Evolutionary conservation across 2,888 invertebrate genomes (phyloP).

Genomic region (Plebejus argus): DNA sequence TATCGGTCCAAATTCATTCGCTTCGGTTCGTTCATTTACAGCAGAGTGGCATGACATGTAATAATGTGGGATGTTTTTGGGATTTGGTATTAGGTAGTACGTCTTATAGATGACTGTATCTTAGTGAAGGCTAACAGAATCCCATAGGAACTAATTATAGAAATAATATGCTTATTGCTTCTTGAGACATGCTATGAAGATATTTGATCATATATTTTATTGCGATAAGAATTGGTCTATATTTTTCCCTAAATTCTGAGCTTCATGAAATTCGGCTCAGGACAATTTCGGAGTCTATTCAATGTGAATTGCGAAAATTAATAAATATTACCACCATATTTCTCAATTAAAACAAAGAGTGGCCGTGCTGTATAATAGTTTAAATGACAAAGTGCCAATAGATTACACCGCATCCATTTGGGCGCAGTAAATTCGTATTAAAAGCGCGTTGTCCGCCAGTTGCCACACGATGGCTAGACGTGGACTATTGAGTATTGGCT

Average conservation of each 20-base stretch:
- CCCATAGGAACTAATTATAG: too few species aligned
- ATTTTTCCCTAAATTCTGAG: neutral
- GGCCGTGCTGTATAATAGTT: constrained; percentile 10
- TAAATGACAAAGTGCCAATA: constrained; percentile 31
- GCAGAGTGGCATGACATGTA: neutral
- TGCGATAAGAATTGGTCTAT: too few species aligned
- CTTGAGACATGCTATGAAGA: too few species aligned
- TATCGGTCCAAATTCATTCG: neutral
- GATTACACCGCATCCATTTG: constrained; percentile 34
- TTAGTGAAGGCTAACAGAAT: too few species aligned
- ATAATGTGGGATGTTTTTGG: neutral
- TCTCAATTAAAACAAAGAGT: neutral
- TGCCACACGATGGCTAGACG: neutral
- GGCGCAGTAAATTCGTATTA: constrained; percentile 45
- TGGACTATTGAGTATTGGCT: constrained; percentile 22
- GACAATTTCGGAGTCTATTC: neutral
- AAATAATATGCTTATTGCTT: too few species aligned
- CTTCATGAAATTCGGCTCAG: neutral
- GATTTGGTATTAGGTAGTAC: neutral
- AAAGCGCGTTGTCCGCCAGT: constrained; percentile 35
- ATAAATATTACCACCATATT: neutral
- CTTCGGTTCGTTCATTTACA: neutral
- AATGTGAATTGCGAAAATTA: neutral
- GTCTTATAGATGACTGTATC: neutral
- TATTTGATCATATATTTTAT: too few species aligned